phyloP scores from a whole-genome alignment of 2,113 vertebrate genomes.

The Mus pahari region DNA sequence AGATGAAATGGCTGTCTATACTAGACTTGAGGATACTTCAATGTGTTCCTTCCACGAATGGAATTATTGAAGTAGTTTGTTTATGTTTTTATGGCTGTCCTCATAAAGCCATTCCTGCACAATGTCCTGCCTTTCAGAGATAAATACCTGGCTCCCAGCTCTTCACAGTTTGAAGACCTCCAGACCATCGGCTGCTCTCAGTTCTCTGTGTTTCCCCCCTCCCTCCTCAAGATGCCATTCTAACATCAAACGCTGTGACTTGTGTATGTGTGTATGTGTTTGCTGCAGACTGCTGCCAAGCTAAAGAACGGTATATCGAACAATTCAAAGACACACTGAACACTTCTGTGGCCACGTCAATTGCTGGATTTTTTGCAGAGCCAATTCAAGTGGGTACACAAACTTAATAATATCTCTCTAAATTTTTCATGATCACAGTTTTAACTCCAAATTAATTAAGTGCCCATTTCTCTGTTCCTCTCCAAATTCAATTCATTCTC shows the following conservation, averaged over 20 bases:
- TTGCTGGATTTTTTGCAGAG: conserved; percentile 96
- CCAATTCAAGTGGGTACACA: conserved; percentile 93
- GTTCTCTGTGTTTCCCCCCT: background rate
- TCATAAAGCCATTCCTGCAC: background rate
- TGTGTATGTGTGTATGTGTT: conserved; percentile 31
- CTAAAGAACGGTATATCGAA: conserved; percentile 92
- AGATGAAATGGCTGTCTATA: background rate
- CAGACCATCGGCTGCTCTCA: background rate
- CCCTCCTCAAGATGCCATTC: background rate
- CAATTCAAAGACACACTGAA: conserved; percentile 94
- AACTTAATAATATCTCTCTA: background rate
- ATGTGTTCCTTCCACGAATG: background rate
- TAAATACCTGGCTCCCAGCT: background rate
- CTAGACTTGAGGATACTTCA: background rate
- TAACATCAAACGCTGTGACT: background rate
- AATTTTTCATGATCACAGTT: background rate
- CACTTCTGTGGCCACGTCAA: conserved; percentile 88
- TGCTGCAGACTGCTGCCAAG: conserved; percentile 91
- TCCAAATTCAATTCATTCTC: background rate
- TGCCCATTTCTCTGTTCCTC: background rate
- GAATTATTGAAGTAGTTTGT: background rate
- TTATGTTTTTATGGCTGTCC: background rate
- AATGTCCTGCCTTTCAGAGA: background rate
- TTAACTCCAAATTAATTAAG: conserved; percentile 3
- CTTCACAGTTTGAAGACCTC: background rate